Evolutionary conservation across 2,797 vertebrate species (phyloP).

Genomic region (Malacoraja senta): DNA sequence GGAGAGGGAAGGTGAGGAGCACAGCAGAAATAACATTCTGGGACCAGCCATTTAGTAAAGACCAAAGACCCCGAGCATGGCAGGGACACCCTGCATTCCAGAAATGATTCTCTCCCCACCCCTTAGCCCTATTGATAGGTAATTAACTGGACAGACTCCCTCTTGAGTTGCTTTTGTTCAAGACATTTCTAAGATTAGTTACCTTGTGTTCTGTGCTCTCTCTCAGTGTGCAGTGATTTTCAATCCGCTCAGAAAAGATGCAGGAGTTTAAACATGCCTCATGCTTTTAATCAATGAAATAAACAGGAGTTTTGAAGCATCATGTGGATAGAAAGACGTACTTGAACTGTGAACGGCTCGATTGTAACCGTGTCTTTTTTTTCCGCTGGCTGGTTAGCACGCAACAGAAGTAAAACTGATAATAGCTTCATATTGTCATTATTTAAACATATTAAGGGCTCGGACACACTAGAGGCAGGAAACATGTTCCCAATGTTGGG

Average conservation of each 20-base stretch:
- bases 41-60: not conserved
- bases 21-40: not conserved
- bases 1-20: not conserved
- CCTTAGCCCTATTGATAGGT: not conserved
- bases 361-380: too few species aligned
- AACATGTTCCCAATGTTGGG: too few species aligned
- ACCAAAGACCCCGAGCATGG: not conserved
- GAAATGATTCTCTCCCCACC: not conserved
- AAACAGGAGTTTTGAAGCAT: not conserved
- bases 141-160: not conserved
- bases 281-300: not conserved
- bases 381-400: too few species aligned
- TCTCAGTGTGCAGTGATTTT: not conserved
- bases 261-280: not conserved
- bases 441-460: too few species aligned
- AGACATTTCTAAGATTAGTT: not conserved
- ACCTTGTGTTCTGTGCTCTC: not conserved
- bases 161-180: not conserved
- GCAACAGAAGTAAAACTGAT: too few species aligned
- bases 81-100: not conserved
- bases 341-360: not conserved
- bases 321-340: not conserved
- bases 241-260: not conserved
- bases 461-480: too few species aligned
- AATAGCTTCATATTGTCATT: too few species aligned